Evolutionary conservation across 2,888 invertebrate genomes (phyloP).

Genomic region (Drosophila yooni): DNA sequence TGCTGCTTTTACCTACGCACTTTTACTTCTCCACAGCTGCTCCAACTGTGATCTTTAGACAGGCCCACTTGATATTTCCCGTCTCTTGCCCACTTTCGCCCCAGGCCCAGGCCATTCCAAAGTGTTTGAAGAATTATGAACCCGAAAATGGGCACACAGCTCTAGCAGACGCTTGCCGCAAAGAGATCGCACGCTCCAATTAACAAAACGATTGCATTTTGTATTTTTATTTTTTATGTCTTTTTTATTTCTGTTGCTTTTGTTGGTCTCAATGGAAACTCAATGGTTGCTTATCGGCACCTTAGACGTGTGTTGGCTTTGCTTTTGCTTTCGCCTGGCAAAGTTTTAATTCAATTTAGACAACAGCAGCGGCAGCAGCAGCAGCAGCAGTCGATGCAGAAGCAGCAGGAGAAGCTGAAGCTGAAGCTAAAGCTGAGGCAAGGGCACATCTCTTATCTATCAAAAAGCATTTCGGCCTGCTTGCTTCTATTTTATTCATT

Average conservation of each 20-base stretch:
- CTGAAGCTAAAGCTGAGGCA: not conserved
- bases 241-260: not conserved
- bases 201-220: constrained; percentile 47
- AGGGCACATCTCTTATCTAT: constrained; percentile 24
- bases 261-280: constrained; percentile 12
- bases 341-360: constrained; percentile 44
- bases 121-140: constrained; percentile 34
- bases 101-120: constrained; percentile 17
- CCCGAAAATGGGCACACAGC: constrained; percentile 25
- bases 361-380: constrained; percentile 5
- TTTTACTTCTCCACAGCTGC: constrained; percentile 50
- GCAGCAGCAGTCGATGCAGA: not conserved
- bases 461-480: constrained; percentile 6
- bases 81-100: constrained; percentile 65
- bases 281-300: constrained; percentile 55
- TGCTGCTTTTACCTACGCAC: constrained; percentile 73
- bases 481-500: constrained; percentile 24
- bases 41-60: constrained; percentile 1
- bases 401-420: not conserved
- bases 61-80: not conserved
- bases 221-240: not conserved
- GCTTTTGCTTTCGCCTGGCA: constrained; percentile 1
- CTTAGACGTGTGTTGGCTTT: constrained; percentile 31
- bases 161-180: constrained; percentile 15
- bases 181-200: constrained; percentile 74